Conservation (phyloP, 2,797 vertebrate species). For the Strix occidentalis region DNA sequence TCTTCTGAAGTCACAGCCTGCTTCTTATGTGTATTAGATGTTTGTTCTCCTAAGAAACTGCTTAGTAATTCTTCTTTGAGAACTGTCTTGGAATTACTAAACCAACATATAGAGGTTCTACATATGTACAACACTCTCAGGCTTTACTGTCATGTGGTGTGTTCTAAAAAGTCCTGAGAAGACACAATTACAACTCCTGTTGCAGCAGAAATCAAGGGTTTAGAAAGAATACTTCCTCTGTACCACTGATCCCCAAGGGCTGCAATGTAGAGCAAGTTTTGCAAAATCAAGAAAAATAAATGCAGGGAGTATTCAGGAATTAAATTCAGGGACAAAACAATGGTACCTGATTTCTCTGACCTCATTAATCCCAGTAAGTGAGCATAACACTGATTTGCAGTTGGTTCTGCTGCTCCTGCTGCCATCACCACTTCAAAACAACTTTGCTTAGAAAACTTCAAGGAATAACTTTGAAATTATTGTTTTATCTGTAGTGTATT, state of each 20-base stretch:
- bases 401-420: neutral
- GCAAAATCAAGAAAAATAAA: neutral
- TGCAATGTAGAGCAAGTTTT: neutral
- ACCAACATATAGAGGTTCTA: neutral
- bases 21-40: neutral
- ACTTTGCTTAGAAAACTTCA: neutral
- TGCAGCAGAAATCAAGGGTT: neutral
- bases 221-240: neutral
- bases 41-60: neutral
- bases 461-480: neutral
- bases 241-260: neutral
- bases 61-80: neutral
- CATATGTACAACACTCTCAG: neutral
- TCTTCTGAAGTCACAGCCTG: neutral
- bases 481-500: neutral
- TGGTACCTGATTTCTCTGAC: neutral
- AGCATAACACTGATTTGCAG: neutral
- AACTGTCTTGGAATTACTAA: neutral
- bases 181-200: neutral
- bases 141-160: neutral
- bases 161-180: neutral
- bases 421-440: neutral
- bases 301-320: neutral
- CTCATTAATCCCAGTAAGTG: neutral
- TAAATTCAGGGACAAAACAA: neutral